Evolutionary conservation across 2,888 invertebrate genomes (phyloP).

Genomic region (Trachelus tabidus): DNA sequence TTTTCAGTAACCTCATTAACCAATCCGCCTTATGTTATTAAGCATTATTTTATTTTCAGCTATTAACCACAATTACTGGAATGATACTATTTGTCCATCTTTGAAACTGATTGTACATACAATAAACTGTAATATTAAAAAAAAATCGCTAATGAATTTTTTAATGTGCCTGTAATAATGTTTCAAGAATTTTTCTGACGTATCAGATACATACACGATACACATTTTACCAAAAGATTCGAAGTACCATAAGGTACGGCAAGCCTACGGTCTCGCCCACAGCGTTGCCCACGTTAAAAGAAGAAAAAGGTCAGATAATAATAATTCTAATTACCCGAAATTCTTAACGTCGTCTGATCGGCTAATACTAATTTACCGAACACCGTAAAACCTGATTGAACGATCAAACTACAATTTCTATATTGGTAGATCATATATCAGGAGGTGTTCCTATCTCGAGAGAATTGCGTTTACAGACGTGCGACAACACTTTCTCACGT

Average conservation of each 20-base stretch:
- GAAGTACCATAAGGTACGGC: not conserved
- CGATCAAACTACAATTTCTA: not conserved
- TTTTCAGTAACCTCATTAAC: not conserved
- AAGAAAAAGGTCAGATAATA: not conserved
- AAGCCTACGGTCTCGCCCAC: not conserved
- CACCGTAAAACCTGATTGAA: not conserved
- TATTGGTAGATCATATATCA: not conserved
- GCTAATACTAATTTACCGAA: not conserved
- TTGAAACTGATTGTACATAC: conserved; percentile 18
- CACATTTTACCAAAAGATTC: not conserved
- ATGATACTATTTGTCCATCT: conserved; percentile 19
- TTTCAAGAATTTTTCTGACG: not conserved
- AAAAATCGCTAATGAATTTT: not conserved
- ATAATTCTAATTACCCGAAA: not conserved
- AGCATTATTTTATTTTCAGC: conserved; percentile 18
- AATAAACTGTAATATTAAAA: not conserved
- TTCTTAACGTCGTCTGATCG: not conserved
- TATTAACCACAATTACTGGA: conserved; percentile 22
- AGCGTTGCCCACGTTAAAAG: not conserved
- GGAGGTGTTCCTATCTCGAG: not conserved
- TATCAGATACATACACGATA: not conserved
- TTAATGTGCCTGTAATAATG: not conserved
- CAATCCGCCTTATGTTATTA: not conserved
- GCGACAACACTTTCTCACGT: not conserved
- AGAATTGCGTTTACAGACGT: not conserved